Percentiles rank a stretch among this genome's conserved stretches.
Conservation (phyloP, 1,140 invertebrate genomes). For the Pogonognathellus flavescens region DNA sequence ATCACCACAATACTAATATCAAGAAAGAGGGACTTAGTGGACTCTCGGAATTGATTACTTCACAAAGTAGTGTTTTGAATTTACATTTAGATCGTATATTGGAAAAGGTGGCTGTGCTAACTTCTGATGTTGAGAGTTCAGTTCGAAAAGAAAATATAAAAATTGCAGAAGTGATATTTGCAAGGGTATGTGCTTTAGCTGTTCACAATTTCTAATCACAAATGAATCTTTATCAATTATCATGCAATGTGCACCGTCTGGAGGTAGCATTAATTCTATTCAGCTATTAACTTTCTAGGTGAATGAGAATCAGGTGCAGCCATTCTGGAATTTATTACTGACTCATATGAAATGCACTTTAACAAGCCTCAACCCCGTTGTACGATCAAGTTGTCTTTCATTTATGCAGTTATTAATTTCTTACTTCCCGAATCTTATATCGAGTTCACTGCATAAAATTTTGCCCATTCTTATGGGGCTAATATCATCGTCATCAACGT, state of each 20-base stretch:
- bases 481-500: slow-evolving; percentile 53
- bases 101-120: slow-evolving; percentile 56
- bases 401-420: slow-evolving; percentile 60
- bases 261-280: not conserved
- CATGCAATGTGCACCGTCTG: not conserved
- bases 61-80: not conserved
- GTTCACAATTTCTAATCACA: not conserved
- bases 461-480: slow-evolving; percentile 59
- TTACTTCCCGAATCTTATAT: slow-evolving; percentile 60
- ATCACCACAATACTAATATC: slow-evolving; percentile 65
- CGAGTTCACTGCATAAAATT: slow-evolving; percentile 52
- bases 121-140: slow-evolving; percentile 56
- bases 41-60: slow-evolving; percentile 58
- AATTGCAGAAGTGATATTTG: slow-evolving; percentile 56
- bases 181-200: slow-evolving; percentile 34
- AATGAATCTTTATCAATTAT: too few species aligned
- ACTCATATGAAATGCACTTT: slow-evolving; percentile 63
- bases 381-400: slow-evolving; percentile 58
- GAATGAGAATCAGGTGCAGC: slow-evolving; percentile 61
- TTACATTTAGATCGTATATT: slow-evolving; percentile 63
- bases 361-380: slow-evolving; percentile 56
- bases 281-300: slow-evolving; percentile 52
- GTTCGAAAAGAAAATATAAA: slow-evolving; percentile 64
- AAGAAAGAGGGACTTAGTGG: slow-evolving; percentile 61
- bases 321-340: slow-evolving; percentile 65